Evolutionary conservation across 1,140 invertebrate genomes (phyloP), one percentile per base, ranked within the genome.

Genomic region (Ptiloglossa arizonensis): DNA sequence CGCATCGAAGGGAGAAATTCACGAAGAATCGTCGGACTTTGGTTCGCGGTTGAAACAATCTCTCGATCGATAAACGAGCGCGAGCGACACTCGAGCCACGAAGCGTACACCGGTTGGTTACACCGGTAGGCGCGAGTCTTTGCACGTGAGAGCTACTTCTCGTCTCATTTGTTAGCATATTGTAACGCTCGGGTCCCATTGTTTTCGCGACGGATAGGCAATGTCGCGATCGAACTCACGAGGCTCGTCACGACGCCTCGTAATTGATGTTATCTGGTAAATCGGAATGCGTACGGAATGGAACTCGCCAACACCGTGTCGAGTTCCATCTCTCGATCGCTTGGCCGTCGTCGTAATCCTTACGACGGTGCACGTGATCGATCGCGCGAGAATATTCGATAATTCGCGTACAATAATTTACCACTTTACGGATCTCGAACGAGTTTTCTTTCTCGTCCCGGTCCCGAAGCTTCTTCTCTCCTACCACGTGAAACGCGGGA

Each of bases 81-180:
- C n/a, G n/a, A n/a, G n/a, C n/a, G n/a, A n/a, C n/a, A n/a, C n/a
- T n/a, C n/a, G n/a, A n/a, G n/a, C n/a, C n/a, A n/a, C n/a, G n/a
- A n/a, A n/a, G n/a, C n/a, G n/a, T n/a, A n/a, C n/a, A n/a, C n/a
- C n/a, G n/a, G 70, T 79, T 85, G 76, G 81, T 87, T 67, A 60
- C 54, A 64, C 63, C 35, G 68, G 48, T 48, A 57, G 57, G 48
- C 35, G 60, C 38, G 15, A 35, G 63, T 54, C 57, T 73, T 46
- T 64, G 35, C 19, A 22, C 48, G 48, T 19, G 66, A 72, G 35
- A 52, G 68, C 17, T 54, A 60, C 62, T 73, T 46, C 24, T 63
- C 41, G 68, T 79, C 46, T 81, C 44, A 60, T 68, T 59, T 41
- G 67, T 80, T 60, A 81, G 63, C 68, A 63, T 60, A 48, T 81